Evolutionary conservation across 2,888 invertebrate species (phyloP), one percentile per base, ranked within the genome.

Genomic region (Habroteleia sp.): DNA sequence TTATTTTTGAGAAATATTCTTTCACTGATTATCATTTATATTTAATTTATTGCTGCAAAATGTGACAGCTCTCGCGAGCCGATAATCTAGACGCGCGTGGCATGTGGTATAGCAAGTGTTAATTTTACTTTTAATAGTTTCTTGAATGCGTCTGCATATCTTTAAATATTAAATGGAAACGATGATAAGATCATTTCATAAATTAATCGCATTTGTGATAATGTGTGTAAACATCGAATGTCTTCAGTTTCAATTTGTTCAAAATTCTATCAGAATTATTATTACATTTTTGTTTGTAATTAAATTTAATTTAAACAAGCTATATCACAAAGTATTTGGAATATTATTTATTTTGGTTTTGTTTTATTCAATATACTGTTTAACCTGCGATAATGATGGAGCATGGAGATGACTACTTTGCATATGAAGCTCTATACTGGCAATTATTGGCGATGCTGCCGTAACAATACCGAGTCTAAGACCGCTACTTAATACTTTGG

Each of bases 401-500:
- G 92, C 90, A 82, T 93, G 93, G 52, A 93, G 86, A 63, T 91
- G 90, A 5, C 92, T 93, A 14, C 93, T 93, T 83, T 95, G 94
- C 84, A 93, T 90, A 82, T 95, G 94, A 14, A 94, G 89, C 81
- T 93, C 93, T 27, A 95, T 88, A 16, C 91, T 90, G 6, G 91
- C 89, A 2, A 94, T 88, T 13, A 95, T 83, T 0, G 91, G 90
- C 35, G 91, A 90, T 0, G 95, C 93, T 0, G 94, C 95, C 0
- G 94, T 94, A 17, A 94, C 89, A 90, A 93, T 94, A 7, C 94
- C 95, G 0, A 94, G 87, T 73, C 95, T 90, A 39, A 95, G 87
- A 0, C 95, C 94, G 0, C 93, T 91, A 84, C 93, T 92, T 41
- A 94, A 84, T 16, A 93, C 91, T 90, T 95, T 95, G 0, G 95